Evolutionary conservation across 2,888 invertebrate genomes (phyloP), one percentile per base, ranked within the genome.

Genomic region (Ptychoptera contaminata): DNA sequence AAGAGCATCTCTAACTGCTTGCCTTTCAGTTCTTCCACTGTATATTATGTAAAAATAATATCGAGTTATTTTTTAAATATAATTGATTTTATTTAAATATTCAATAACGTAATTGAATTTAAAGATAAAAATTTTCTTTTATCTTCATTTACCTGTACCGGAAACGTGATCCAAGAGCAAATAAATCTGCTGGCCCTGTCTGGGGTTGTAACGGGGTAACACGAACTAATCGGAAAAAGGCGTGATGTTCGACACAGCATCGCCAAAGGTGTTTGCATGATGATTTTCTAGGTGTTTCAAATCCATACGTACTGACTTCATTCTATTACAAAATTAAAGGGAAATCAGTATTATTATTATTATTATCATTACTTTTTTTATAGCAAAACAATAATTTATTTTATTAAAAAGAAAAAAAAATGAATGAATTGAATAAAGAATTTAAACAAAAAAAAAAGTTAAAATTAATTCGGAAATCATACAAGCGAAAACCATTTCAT

Each of bases 231-330:
- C 88, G 75, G 70, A 90, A 91, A 70, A 91, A 90, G 34, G 90
- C 84, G 68, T 93, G 93, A 63, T 94, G 94, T 63, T 94, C 94
- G 44, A 91, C 80, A 65, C 92, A 92, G 67, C 94, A 94, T 55
- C 87, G 83, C 91, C 93, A 94, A 53, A 96, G 72, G 68, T 94
- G 93, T 58, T 93, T 88, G 63, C 93, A 93, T 12, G 92, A 92
- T 16, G 86, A 75, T 56, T 90, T 82, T 46, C 88, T 86, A 40
- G 87, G 85, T 16, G 91, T 86, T 68, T 93, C 92, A 67, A 94
- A 94, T 7, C 92, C 92, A 65, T 91, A 93, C n/a, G 92, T 92
- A 60, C 87, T 85, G 53, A 92, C 90, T 57, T 92, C 92, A 62
- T 87, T 88, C 88, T 88, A 63, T 48, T 51, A 56, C 50, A 53